Conservation (phyloP, 2,888 invertebrate genomes). For the Caenorhabditis sp. region DNA sequence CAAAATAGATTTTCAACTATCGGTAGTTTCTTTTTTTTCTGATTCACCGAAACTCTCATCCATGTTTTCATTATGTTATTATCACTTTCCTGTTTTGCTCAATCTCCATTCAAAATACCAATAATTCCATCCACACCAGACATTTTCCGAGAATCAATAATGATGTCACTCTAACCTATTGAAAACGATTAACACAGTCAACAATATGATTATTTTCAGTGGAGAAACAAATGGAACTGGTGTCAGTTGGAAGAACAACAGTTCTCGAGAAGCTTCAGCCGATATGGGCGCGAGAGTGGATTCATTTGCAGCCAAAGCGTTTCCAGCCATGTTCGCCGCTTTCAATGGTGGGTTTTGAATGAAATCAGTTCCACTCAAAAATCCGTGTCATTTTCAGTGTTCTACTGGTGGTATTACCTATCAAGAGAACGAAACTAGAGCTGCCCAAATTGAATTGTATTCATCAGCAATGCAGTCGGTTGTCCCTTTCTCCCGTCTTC, state of each 20-base stretch:
- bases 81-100: not conserved
- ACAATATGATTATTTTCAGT: conserved; percentile 42
- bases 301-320: conserved; percentile 81
- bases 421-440: conserved; percentile 72
- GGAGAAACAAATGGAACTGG: conserved; percentile 66
- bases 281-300: conserved; percentile 78
- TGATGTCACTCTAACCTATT: not conserved
- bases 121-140: not conserved
- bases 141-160: not conserved
- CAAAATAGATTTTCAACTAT: too few species aligned
- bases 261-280: conserved; percentile 63
- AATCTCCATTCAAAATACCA: not conserved
- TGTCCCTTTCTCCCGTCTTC: too few species aligned
- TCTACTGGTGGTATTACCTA: conserved; percentile 83
- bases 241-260: conserved; percentile 64
- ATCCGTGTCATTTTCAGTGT: conserved; percentile 74
- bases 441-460: conserved; percentile 38
- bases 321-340: conserved; percentile 81
- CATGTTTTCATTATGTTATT: not conserved
- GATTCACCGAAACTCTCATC: too few species aligned
- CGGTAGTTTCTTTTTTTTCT: too few species aligned
- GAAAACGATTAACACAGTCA: not conserved
- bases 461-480: too few species aligned
- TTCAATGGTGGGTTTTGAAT: conserved; percentile 77
- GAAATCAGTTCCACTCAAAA: not conserved